These are phyloP conservation scores for Pollachius pollachius DNA, from an alignment of 2,113 vertebrate genomes.

Conservation along the genomic window DNA sequence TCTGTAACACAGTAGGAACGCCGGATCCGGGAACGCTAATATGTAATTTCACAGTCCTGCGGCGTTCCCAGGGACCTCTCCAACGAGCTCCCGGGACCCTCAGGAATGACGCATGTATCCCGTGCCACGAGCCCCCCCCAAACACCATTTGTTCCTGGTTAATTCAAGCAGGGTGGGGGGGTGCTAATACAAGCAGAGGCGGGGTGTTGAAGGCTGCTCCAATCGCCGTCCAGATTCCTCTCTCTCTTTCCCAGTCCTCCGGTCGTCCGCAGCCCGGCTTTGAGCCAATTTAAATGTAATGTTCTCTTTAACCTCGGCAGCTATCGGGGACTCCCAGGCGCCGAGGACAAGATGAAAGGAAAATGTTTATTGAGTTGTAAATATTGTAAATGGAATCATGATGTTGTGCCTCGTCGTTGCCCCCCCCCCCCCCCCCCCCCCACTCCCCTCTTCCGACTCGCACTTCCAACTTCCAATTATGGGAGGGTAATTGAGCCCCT, in stretches of 20 bases:
- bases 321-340: slow-evolving; percentile 64
- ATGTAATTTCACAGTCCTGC: slow-evolving; percentile 29
- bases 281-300: slow-evolving; percentile 66
- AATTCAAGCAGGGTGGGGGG: too few relatives aligned
- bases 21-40: too few relatives aligned
- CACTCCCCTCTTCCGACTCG: too few relatives aligned
- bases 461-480: slow-evolving; percentile 65
- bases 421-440: slow-evolving; percentile 5
- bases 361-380: slow-evolving; percentile 74
- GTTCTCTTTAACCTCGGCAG: slow-evolving; percentile 62
- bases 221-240: slow-evolving; percentile 43
- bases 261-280: slow-evolving; percentile 55
- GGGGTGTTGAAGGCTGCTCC: slow-evolving; percentile 36
- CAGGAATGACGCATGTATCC: slow-evolving; percentile 33
- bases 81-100: slow-evolving; percentile 16
- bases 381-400: slow-evolving; percentile 71
- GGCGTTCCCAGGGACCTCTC: slow-evolving; percentile 16
- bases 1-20: too few relatives aligned
- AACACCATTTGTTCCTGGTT: not conserved
- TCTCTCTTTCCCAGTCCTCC: slow-evolving; percentile 18
- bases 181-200: slow-evolving; percentile 48
- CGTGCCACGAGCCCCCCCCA: not conserved
- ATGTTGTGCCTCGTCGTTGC: slow-evolving; percentile 45
- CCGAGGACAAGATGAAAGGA: slow-evolving; percentile 66
- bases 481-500: slow-evolving; percentile 61